These are phyloP conservation scores for Heliconius nattereri DNA, from an alignment of 1,140 invertebrate species.

Conservation along the genomic window DNA sequence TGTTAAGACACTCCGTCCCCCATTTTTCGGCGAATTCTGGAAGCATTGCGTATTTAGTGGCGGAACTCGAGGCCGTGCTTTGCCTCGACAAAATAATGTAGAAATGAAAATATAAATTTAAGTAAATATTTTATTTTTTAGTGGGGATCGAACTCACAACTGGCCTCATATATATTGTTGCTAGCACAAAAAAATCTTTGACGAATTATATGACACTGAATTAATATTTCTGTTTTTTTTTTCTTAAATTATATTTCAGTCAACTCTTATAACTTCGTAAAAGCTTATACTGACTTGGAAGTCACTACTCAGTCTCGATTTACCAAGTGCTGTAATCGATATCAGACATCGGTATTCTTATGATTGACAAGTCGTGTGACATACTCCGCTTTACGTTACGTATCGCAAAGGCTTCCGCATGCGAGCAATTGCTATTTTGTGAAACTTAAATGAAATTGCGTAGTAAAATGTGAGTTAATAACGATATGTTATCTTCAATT, in stretches of 20 bases:
- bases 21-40: too few relatives aligned
- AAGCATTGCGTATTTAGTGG: too few relatives aligned
- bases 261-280: neutral
- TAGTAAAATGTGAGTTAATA: neutral
- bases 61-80: too few relatives aligned
- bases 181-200: too few relatives aligned
- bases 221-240: neutral
- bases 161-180: too few relatives aligned
- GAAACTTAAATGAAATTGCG: neutral
- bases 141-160: too few relatives aligned
- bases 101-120: too few relatives aligned
- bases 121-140: too few relatives aligned
- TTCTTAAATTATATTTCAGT: neutral
- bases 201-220: neutral
- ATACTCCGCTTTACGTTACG: slow-evolving; percentile 54
- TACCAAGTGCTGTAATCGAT: slow-evolving; percentile 40
- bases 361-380: slow-evolving; percentile 69
- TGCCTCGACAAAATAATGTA: too few relatives aligned
- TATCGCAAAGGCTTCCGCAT: slow-evolving; percentile 39
- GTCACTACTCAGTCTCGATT: slow-evolving; percentile 10
- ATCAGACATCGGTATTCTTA: slow-evolving; percentile 44
- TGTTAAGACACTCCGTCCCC: too few relatives aligned
- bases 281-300: neutral
- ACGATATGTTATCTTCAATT: neutral
- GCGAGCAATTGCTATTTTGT: slow-evolving; percentile 17